Base-by-base conservation (phyloP, 2,797 vertebrate species). In the Lemur catta region DNA sequence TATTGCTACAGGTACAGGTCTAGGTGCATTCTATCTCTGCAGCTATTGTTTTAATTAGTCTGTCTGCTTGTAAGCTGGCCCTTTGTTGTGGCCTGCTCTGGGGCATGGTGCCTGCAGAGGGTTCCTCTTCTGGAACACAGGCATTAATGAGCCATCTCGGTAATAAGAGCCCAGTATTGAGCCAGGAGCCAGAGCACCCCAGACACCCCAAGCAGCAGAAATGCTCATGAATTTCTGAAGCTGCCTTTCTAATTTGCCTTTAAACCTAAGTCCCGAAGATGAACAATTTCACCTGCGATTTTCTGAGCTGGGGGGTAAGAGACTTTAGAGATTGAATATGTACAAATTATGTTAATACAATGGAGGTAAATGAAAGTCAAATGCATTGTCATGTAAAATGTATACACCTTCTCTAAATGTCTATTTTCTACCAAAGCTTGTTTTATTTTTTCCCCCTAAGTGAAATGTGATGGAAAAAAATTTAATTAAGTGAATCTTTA, bases 121-220 rank as follows among this genome's bases (percentile, higher is more conserved):
- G 96, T 91, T 98, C 91, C 85, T 89, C 91, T 97, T 97, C 96
- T 97, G 96, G 91, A 98, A 97, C 55, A 6, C 79, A 43, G 87
- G 92, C 85, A 69, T 97, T 98, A 98, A 98, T 98, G 97, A 98
- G 98, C 96, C 96, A 97, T 98, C 97, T 98, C 97, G 94, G 97
- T 96, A 98, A 97, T 93, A 97, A 98, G 80, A 98, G 87, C 43
- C 78, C 96, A 74, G 71, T 0, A 0, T 92, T 80, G 86, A 98
- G 96, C 96, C 96, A 90, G 87, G 95, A 98, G 98, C 97, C 97
- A 98, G 96, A 98, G 97, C 91, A 97, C 1, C 0, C 7, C 80
- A 98, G 97, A 97, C 82, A 95, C 48, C 97, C 93, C 96, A 98
- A 94, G 92, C 93, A 96, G 91, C 92, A 98, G 96, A 98, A 98